phyloP scores from a whole-genome alignment of 2,113 vertebrate species.

The Bubo blakistoni region DNA sequence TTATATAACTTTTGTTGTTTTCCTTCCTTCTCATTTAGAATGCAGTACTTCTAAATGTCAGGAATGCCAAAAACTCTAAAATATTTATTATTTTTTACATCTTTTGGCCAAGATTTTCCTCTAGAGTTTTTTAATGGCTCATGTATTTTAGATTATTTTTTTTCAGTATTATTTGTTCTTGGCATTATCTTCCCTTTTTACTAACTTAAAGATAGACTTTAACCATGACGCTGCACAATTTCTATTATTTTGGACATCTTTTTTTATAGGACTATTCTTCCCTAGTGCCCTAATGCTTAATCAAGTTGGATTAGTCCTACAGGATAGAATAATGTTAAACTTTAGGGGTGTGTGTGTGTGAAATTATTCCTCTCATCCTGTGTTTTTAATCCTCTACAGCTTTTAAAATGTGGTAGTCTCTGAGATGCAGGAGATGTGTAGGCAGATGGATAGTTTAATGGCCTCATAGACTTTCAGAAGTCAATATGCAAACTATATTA shows the following conservation, averaged over 20 bases:
- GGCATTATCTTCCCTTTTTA: neutral
- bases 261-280: neutral
- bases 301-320: neutral
- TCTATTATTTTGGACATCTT: fast-evolving
- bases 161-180: neutral
- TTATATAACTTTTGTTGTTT: neutral
- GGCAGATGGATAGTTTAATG: neutral
- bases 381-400: neutral
- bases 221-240: neutral
- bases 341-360: fast-evolving
- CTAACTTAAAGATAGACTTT: neutral
- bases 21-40: neutral
- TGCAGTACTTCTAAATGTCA: neutral
- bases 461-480: neutral
- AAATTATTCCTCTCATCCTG: neutral
- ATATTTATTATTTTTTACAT: neutral
- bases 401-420: neutral
- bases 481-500: neutral
- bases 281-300: neutral
- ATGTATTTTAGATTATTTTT: neutral
- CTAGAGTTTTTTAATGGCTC: neutral
- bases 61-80: neutral
- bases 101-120: neutral
- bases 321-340: neutral
- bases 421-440: neutral